Evolutionary conservation across 2,888 invertebrate species (phyloP).

Genomic region (Leucophenga montana): DNA sequence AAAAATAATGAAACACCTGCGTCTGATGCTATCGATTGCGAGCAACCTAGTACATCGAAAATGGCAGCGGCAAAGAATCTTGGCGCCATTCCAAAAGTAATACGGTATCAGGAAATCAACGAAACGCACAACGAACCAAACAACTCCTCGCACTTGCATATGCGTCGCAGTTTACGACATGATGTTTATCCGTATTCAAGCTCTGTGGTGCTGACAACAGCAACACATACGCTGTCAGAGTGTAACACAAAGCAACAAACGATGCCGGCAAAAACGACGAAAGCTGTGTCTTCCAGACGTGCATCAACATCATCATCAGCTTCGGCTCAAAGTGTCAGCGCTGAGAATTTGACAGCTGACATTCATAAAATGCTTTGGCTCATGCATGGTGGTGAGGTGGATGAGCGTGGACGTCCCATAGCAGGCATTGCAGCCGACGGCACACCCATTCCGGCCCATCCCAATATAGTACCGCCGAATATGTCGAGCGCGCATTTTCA

Average conservation of each 20-base stretch:
- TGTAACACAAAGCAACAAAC: constrained; percentile 49
- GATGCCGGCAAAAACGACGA: constrained; percentile 75
- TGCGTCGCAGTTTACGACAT: constrained; percentile 58
- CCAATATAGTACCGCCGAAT: constrained; percentile 56
- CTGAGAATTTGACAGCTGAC: constrained; percentile 74
- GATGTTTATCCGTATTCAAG: constrained; percentile 59
- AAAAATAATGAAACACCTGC: constrained; percentile 49
- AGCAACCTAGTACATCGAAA: constrained; percentile 51
- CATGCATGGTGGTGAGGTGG: constrained; percentile 68
- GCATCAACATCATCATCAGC: constrained; percentile 76
- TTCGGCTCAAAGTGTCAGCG: constrained; percentile 76
- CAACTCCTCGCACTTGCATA: constrained; percentile 49
- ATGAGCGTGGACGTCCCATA: constrained; percentile 62
- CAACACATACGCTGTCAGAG: constrained; percentile 48
- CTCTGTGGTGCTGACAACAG: constrained; percentile 18
- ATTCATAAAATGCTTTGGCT: constrained; percentile 72
- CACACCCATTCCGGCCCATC: constrained; percentile 52
- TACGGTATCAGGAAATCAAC: constrained; percentile 69
- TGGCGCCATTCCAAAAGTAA: constrained; percentile 74
- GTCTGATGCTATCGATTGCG: constrained; percentile 15
- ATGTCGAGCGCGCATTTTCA: constrained; percentile 67
- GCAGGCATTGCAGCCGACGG: constrained; percentile 53
- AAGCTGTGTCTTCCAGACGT: constrained; percentile 74
- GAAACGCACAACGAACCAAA: constrained; percentile 45
- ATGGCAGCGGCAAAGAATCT: constrained; percentile 58